Evolutionary conservation across 2,888 invertebrate species (phyloP), one percentile per base, ranked within the genome.

Genomic region (Gymnocheta viridis): DNA sequence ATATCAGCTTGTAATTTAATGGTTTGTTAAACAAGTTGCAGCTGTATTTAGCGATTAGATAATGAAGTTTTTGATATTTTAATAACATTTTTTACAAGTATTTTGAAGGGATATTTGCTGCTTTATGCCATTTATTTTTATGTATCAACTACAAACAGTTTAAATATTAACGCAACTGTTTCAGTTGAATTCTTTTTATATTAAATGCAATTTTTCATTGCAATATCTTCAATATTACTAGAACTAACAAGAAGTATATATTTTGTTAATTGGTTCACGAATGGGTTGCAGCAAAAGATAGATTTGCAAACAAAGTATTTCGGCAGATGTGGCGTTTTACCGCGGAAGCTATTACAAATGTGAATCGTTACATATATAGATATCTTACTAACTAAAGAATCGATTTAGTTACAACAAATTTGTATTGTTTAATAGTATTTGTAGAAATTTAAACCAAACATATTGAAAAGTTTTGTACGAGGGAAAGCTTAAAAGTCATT

Each of bases 21-120:
- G 67, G 60, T 60, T 74, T 60, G 51, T 35, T 67, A 19, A 74
- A 74, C 67, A 29, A 32, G 22, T 64, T 24, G 32, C 80, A 67
- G 80, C 67, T 81, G 80, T 66, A 56, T 66, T 38, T n/a, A 10
- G 14, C 58, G 38, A 80, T 67, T 44, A 67, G 73, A 73, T 80
- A 60, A 49, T 51, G 58, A 56, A 41, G 38, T 35, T 72, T 67
- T 66, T 47, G 19, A 51, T 58, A 67, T 66, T 73, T 51, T 62
- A 62, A 77, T 77, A 56, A 54, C n/a, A n/a, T n/a, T n/a, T n/a
- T n/a, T n/a, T n/a, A n/a, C n/a, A 41, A 41, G 17, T 62, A 27
- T 29, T n/a, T 38, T 12, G 7, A 5, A 41, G 32, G 29, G 22
- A 78, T 22, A 49, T 62, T 64, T 64, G n/a, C 32, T 22, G 14